Percentiles rank a stretch among this genome's conserved stretches.
Conservation (phyloP, 1,140 invertebrate genomes). For the Adelges cooleyi region DNA sequence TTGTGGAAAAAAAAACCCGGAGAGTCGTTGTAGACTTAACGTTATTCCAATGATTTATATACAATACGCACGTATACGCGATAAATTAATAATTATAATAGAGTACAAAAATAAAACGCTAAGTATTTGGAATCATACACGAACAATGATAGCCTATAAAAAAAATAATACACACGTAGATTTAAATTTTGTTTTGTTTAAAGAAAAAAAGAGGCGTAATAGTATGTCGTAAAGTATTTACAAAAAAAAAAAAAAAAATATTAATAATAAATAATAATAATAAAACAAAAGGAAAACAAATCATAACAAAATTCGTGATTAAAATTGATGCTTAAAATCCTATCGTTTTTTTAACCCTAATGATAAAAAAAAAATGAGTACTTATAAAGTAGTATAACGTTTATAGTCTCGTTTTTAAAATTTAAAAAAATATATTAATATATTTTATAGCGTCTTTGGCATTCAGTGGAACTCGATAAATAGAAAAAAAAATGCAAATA, state of each 20-base stretch:
- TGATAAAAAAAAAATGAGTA: neutral
- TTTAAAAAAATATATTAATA: neutral
- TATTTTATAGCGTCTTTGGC: conserved; percentile 10
- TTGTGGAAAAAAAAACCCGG: neutral
- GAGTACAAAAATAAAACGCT: conserved; percentile 23
- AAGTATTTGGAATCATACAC: conserved; percentile 5
- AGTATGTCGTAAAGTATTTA: neutral
- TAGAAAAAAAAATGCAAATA: too few relatives aligned
- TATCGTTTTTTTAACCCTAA: neutral
- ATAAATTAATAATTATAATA: conserved; percentile 13
- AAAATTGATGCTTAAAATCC: conserved; percentile 16
- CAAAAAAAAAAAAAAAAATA: neutral
- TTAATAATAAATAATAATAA: too few relatives aligned
- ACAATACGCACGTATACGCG: neutral
- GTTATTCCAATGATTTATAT: neutral
- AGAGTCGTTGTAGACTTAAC: neutral
- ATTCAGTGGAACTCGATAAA: neutral
- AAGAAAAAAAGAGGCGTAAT: neutral
- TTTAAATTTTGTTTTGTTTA: neutral
- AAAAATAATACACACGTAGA: conserved; percentile 12
- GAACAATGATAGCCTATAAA: conserved; percentile 5
- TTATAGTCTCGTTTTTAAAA: too few relatives aligned
- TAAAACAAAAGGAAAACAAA: conserved; percentile 24
- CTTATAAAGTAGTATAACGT: too few relatives aligned
- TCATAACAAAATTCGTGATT: conserved; percentile 25